phyloP scores from a whole-genome alignment of 2,888 invertebrate genomes.

The Cenopis cana region DNA sequence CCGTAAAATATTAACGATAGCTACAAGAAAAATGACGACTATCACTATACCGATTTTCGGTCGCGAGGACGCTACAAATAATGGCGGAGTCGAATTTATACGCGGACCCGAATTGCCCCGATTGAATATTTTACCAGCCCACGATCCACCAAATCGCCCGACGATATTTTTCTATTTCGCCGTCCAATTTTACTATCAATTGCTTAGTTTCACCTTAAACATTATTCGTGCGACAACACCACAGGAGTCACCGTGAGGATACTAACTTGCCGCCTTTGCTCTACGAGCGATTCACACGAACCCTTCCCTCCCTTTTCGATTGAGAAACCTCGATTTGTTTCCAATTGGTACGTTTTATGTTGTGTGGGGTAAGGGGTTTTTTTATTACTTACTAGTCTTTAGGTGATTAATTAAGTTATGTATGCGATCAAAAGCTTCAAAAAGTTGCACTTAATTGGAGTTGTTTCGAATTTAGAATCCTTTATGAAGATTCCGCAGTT shows the following conservation, averaged over 20 bases:
- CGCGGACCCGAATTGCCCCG: conserved; percentile 83
- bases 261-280: conserved; percentile 13
- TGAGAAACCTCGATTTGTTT: conserved; percentile 21
- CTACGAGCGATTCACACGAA: conserved; percentile 38
- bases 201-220: conserved; percentile 83
- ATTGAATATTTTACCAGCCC: conserved; percentile 85
- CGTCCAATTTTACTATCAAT: conserved; percentile 83
- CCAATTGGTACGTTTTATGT: conserved; percentile 5
- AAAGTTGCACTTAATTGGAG: conserved; percentile 1
- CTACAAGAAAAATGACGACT: conserved; percentile 83
- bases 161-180: conserved; percentile 83
- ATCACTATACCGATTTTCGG: conserved; percentile 84
- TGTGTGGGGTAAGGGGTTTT: not conserved
- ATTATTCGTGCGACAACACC: conserved; percentile 70
- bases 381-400: conserved; percentile 5
- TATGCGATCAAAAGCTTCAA: not conserved
- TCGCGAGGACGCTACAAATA: conserved; percentile 82
- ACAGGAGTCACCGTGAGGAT: conserved; percentile 49
- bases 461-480: conserved; percentile 27
- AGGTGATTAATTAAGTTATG: conserved; percentile 13
- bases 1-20: conserved; percentile 84
- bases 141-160: conserved; percentile 82
- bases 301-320: conserved; percentile 22
- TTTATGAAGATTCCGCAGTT: conserved; percentile 31
- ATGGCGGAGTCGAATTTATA: conserved; percentile 81